phyloP scores from a whole-genome alignment of 2,113 vertebrate species.

The Epinephelus moara region DNA sequence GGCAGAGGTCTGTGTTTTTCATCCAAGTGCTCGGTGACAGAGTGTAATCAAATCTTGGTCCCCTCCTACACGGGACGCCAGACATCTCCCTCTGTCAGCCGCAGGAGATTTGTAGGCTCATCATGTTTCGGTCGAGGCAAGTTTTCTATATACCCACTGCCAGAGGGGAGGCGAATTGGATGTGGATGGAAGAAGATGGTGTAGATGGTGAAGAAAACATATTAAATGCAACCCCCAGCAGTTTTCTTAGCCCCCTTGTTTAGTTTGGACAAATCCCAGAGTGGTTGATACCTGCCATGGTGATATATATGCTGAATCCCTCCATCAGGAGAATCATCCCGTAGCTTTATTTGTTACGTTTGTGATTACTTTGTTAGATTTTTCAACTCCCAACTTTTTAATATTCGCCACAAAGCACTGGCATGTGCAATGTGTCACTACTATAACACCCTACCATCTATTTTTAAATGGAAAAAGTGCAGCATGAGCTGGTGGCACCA shows the following conservation, averaged over 20 bases:
- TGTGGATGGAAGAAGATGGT: conserved; percentile 69
- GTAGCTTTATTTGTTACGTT: conserved; percentile 40
- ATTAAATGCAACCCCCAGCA: conserved; percentile 66
- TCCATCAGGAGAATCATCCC: conserved; percentile 38
- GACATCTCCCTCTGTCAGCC: conserved; percentile 73
- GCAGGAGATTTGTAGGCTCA: conserved; percentile 77
- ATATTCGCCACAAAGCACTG: conserved; percentile 15
- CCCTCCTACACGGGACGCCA: conserved; percentile 68
- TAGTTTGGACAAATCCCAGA: conserved; percentile 65
- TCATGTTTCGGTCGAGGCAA: conserved; percentile 71
- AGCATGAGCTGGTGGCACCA: conserved; percentile 28
- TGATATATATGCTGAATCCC: conserved; percentile 62
- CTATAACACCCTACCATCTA: conserved; percentile 10
- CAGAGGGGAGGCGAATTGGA: conserved; percentile 62
- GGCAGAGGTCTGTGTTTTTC: conserved; percentile 69
- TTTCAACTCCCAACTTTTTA: conserved; percentile 36
- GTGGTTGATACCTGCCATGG: conserved; percentile 48
- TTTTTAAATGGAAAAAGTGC: conserved; percentile 47
- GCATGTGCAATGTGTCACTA: conserved; percentile 41
- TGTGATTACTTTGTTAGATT: conserved; percentile 46
- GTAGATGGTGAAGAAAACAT: conserved; percentile 57
- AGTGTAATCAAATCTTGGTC: conserved; percentile 75
- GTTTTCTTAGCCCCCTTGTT: conserved; percentile 62
- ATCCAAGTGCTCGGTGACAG: conserved; percentile 70
- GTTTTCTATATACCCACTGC: conserved; percentile 63